Evolutionary conservation across 2,113 vertebrate species (phyloP), one percentile per base, ranked within the genome.

Genomic region (Nerophis lumbriciformis): DNA sequence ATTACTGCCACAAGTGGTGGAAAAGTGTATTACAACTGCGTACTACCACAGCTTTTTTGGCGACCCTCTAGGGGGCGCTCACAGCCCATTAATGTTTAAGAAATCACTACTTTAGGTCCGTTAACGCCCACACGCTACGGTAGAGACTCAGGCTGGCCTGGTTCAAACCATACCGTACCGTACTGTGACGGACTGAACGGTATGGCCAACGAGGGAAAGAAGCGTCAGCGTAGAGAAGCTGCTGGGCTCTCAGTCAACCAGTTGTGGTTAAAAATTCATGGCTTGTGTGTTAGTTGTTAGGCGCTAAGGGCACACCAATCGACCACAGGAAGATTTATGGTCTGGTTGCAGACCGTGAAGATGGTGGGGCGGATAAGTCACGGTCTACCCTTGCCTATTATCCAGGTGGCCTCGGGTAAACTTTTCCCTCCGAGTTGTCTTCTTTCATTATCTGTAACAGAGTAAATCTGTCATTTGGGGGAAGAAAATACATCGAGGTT

Each of bases 201-300:
- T 45, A 45, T 45, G 10, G 39, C 39, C 10, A 42, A 42, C 2
- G 10, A 42, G 39, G 8, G 39, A 42, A 42, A 45, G 38, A 1
- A 38, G 19, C 38, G 38, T 38, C 38, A 38, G 38, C 69, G 65
- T 71, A 71, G 76, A 70, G 68, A 78, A 68, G 78, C 65, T 69
- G 69, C n/a, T 6, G 74, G 81, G 65, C 36, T 11, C 12, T 81
- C 78, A 64, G 77, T 71, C 81, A n/a, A n/a, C n/a, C n/a, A n/a
- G n/a, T n/a, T 82, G 78, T 85, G 79, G 77, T 87, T 82, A 85
- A 87, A 85, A 83, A 85, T 85, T 82, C 73, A 84, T 84, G 86
- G 83, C 67, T 45, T 61, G 54, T 69, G 71, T 82, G 79, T 81
- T 80, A 75, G 83, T 74, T 83, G 79, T 84, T 57, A 57, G 39